phyloP scores from a whole-genome alignment of 2,888 invertebrate species.

The Lasius platythorax region DNA sequence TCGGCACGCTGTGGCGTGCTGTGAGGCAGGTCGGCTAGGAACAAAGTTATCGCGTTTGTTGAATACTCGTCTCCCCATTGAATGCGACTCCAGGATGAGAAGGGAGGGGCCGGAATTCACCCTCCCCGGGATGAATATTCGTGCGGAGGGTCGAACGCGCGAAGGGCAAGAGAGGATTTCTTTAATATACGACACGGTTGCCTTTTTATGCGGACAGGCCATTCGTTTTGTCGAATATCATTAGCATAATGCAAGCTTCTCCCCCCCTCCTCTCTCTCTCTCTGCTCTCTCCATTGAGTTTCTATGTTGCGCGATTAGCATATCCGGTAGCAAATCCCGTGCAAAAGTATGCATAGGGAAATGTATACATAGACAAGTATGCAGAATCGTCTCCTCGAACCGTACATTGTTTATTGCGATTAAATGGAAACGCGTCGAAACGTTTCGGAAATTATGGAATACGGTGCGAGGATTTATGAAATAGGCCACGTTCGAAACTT shows the following conservation, averaged over 20 bases:
- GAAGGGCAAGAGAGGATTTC: conserved; percentile 54
- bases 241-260: conserved; percentile 49
- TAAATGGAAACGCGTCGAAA: conserved; percentile 47
- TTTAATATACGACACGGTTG: conserved; percentile 73
- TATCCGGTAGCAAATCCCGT: not conserved
- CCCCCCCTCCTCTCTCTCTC: not conserved
- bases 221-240: conserved; percentile 67
- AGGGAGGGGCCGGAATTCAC: conserved; percentile 40
- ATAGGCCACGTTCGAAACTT: conserved; percentile 9
- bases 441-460: conserved; percentile 41
- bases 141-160: conserved; percentile 13
- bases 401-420: conserved; percentile 34
- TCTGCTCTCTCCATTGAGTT: not conserved
- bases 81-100: conserved; percentile 33
- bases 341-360: not conserved
- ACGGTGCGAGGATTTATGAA: conserved; percentile 38
- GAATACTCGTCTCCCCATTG: conserved; percentile 60
- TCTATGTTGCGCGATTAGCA: conserved; percentile 24
- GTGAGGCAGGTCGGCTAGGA: conserved; percentile 44
- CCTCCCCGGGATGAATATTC: conserved; percentile 47
- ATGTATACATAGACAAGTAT: not conserved
- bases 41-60: conserved; percentile 67
- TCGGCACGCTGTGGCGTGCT: not conserved
- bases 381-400: not conserved
- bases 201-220: conserved; percentile 64